Base-by-base conservation (phyloP, 2,797 vertebrate genomes). In the Poecile montanus region DNA sequence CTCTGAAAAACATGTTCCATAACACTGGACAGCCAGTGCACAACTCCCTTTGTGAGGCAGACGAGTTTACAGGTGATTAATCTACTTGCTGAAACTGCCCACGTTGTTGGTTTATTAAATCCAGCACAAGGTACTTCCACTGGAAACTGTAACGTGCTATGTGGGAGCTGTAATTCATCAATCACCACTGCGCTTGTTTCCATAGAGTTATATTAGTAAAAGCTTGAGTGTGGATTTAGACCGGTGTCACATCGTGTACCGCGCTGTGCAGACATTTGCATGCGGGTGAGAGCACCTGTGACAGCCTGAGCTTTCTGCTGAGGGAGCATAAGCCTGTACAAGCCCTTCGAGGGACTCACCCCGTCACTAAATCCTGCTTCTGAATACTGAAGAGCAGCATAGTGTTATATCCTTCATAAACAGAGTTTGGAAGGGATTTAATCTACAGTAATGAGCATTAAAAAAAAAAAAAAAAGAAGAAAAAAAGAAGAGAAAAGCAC, bases 141-240 rank as follows among this genome's bases (percentile, higher is more conserved):
- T 76, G 85, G 65, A 91, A 93, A 67, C 36, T 57, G 75, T 40
- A 91, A 42, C 0, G 0, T 9, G 16, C 79, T 71, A 16, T 4
- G 56, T 68, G 88, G 91, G 93, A 94, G 91, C 93, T 85, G 87
- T 47, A 95, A 94, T 61, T 87, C 91, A 89, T 88, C 94, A 91
- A 32, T 91, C 86, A 91, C 8, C 81, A 6, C 91, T 2, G 58
- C 78, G 86, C 90, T 86, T 60, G 94, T 96, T 95, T 96, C 88
- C 94, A 95, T 89, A 94, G 95, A 90, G 91, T 93, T 94, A 11
- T 47, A 85, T 85, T 87, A 87, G 85, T 45, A 47, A 76, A 94
- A 88, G 76, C 80, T 5, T 4, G 70, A 61, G 80, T 54, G 92
- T 90, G 84, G 88, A 61, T 93, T 86, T 27, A 65, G 71, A 17